phyloP scores from a whole-genome alignment of 2,888 invertebrate species.

The Pristionchus arcanus region DNA sequence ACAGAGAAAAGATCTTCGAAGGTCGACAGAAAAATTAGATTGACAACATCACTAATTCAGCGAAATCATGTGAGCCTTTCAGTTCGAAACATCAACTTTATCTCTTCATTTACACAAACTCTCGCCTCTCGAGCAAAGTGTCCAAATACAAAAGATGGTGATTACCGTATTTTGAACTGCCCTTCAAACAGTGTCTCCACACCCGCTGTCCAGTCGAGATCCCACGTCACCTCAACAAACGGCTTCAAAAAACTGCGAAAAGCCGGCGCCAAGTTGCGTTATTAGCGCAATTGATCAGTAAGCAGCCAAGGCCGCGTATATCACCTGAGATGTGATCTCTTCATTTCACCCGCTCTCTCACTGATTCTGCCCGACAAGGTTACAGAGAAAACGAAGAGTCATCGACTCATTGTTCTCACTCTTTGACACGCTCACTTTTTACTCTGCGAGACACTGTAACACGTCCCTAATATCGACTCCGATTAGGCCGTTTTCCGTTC shows the following conservation, averaged over 20 bases:
- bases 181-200: neutral
- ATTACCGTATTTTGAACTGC: neutral
- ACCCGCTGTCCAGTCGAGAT: no score
- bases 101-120: neutral
- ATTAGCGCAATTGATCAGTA: neutral
- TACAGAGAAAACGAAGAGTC: no score
- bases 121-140: no score
- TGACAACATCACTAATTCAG: neutral
- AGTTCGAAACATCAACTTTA: neutral
- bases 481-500: neutral
- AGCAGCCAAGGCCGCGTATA: neutral
- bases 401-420: neutral
- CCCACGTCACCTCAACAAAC: no score
- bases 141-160: neutral
- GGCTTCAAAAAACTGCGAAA: slow-evolving; percentile 9
- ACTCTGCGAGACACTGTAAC: slow-evolving; percentile 3
- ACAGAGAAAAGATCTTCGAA: neutral
- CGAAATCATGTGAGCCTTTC: neutral
- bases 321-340: neutral
- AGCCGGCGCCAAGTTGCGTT: neutral
- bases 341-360: no score
- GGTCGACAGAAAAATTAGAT: neutral
- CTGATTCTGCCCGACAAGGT: no score
- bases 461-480: neutral
- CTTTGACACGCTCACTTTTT: neutral